Percentiles rank a stretch among this genome's conserved stretches.
phyloP scores from a whole-genome alignment of 2,113 vertebrate genomes.

The Noctilio leporinus region DNA sequence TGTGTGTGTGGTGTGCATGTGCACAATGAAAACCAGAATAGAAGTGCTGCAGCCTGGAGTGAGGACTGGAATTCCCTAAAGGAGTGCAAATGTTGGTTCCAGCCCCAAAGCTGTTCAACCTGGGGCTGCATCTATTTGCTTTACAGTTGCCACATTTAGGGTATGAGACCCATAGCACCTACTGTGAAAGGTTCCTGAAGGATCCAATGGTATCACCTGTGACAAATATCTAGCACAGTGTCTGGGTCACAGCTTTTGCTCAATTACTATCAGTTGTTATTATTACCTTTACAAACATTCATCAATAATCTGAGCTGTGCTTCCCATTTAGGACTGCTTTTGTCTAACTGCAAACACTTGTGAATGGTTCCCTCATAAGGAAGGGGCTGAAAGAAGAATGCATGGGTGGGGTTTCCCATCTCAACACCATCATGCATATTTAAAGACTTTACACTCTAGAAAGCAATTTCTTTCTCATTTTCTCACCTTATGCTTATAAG shows the following conservation, averaged over 20 bases:
- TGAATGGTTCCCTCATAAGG: neutral
- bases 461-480: neutral
- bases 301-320: accelerated
- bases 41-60: neutral
- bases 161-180: neutral
- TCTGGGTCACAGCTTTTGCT: neutral
- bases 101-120: neutral
- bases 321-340: neutral
- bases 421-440: neutral
- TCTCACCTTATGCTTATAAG: neutral
- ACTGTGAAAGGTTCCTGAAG: too few relatives aligned
- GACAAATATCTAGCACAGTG: neutral
- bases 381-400: neutral
- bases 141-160: neutral
- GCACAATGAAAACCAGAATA: neutral
- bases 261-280: neutral
- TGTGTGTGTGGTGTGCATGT: too few relatives aligned
- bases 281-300: neutral
- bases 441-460: neutral
- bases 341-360: neutral
- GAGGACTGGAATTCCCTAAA: neutral
- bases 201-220: neutral
- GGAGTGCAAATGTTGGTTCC: neutral
- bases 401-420: neutral
- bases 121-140: too few relatives aligned